phyloP scores from a whole-genome alignment of 2,113 vertebrate genomes.

The Chionodraco myersi region DNA sequence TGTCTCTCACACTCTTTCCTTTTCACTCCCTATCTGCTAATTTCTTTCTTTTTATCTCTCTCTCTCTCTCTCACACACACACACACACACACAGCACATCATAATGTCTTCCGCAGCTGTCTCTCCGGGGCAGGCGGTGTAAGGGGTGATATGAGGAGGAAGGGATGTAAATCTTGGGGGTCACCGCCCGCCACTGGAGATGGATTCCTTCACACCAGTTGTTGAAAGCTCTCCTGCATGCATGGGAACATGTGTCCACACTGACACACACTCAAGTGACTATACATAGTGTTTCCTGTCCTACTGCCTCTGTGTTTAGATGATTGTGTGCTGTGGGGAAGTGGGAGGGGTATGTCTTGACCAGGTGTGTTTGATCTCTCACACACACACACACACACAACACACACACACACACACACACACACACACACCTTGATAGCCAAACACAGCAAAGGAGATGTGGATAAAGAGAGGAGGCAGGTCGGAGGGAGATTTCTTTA shows the following conservation, averaged over 20 bases:
- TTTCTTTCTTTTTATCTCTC: conserved; percentile 22
- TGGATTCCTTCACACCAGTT: conserved; percentile 76
- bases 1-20: conserved; percentile 35
- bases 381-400: conserved; percentile 20
- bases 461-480: conserved; percentile 15
- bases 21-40: conserved; percentile 8
- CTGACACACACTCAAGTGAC: conserved; percentile 27
- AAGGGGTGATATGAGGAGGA: conserved; percentile 40
- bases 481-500: conserved; percentile 40
- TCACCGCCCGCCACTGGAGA: conserved; percentile 47
- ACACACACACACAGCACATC: conserved; percentile 20
- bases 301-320: conserved; percentile 14
- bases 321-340: conserved; percentile 15
- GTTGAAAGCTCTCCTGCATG: conserved; percentile 58
- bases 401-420: conserved; percentile 28
- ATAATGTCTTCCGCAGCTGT: conserved; percentile 80
- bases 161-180: no score
- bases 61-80: background rate
- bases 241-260: conserved; percentile 44
- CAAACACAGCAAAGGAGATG: conserved; percentile 27
- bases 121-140: conserved; percentile 50
- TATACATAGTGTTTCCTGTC: conserved; percentile 19
- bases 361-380: conserved; percentile 58
- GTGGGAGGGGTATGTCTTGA: conserved; percentile 7
- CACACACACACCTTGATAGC: conserved; percentile 14